Percentiles rank a stretch among this genome's conserved stretches.
These are phyloP conservation scores for Sebastes taczanowskii DNA, from an alignment of 2,797 vertebrate genomes.

Conservation along the genomic window DNA sequence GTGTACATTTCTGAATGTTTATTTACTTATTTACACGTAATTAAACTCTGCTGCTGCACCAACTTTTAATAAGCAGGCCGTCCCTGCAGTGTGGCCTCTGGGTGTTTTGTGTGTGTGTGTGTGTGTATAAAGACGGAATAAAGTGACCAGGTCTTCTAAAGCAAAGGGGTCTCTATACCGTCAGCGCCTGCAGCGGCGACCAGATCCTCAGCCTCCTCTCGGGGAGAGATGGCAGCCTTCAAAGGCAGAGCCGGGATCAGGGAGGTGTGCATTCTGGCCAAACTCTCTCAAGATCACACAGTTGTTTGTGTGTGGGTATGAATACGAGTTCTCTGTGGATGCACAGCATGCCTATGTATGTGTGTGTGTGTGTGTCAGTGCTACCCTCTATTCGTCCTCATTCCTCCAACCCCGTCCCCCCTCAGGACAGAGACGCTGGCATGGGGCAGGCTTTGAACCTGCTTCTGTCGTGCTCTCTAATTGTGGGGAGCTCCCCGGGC, in stretches of 20 bases:
- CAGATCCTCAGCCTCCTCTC: conserved; percentile 32
- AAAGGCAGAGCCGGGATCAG: conserved; percentile 41
- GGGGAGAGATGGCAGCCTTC: conserved; percentile 41
- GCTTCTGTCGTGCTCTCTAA: conserved; percentile 45
- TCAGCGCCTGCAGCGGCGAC: conserved; percentile 40
- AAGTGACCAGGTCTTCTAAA: conserved; percentile 38
- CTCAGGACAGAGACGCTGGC: conserved; percentile 45
- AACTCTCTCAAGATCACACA: conserved; percentile 60
- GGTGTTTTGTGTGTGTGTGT: not conserved
- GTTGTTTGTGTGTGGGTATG: conserved; percentile 53
- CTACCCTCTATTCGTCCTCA: conserved; percentile 46
- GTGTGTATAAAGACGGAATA: not conserved
- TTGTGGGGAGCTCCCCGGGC: conserved; percentile 43
- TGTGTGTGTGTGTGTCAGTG: conserved; percentile 1
- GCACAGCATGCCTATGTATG: conserved; percentile 20
- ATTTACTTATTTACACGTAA: conserved; percentile 37
- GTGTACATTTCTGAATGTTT: conserved; percentile 27
- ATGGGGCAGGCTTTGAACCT: conserved; percentile 68
- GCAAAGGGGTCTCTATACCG: not conserved
- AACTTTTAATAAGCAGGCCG: conserved; percentile 31
- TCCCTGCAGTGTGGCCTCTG: not conserved
- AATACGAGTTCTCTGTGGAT: conserved; percentile 36
- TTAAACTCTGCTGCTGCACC: conserved; percentile 20
- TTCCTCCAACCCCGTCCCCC: conserved; percentile 37
- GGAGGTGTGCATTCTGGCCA: conserved; percentile 36